These are phyloP conservation scores for Scaptomyza polygonia DNA, from an alignment of 2,888 invertebrate genomes.

Conservation along the genomic window DNA sequence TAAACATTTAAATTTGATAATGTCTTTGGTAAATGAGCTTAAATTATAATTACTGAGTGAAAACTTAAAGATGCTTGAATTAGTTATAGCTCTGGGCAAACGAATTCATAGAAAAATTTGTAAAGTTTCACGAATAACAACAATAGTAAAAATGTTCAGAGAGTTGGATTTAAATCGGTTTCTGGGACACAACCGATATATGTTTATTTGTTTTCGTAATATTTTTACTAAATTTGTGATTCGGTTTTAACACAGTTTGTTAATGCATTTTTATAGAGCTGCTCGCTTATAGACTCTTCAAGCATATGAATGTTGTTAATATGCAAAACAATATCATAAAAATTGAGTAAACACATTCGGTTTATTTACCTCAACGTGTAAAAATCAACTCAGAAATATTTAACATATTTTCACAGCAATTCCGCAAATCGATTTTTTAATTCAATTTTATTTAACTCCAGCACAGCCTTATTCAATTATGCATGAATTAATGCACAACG, in stretches of 20 bases:
- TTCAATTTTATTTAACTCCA: neutral
- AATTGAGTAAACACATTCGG: slow-evolving; percentile 43
- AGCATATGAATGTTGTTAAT: slow-evolving; percentile 18
- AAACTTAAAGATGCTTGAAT: neutral
- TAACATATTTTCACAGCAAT: slow-evolving; percentile 38
- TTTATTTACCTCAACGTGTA: slow-evolving; percentile 34
- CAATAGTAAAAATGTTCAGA: neutral
- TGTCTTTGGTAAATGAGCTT: neutral
- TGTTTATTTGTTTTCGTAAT: neutral
- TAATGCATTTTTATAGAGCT: slow-evolving; percentile 13
- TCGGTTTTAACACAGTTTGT: too few species aligned
- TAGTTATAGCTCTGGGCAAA: neutral
- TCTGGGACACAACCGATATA: neutral
- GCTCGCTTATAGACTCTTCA: slow-evolving; percentile 4
- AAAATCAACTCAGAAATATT: slow-evolving; percentile 14
- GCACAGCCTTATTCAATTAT: slow-evolving; percentile 20
- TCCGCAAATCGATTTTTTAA: slow-evolving; percentile 17
- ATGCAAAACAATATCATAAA: slow-evolving; percentile 31
- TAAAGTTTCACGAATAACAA: too few species aligned
- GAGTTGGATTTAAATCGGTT: neutral
- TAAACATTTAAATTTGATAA: neutral
- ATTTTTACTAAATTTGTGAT: neutral
- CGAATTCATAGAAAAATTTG: too few species aligned
- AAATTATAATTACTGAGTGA: neutral
- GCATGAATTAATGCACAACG: slow-evolving; percentile 48